These are phyloP conservation scores for Orthonevra nobilis DNA, from an alignment of 2,888 invertebrate genomes.

Conservation along the genomic window DNA sequence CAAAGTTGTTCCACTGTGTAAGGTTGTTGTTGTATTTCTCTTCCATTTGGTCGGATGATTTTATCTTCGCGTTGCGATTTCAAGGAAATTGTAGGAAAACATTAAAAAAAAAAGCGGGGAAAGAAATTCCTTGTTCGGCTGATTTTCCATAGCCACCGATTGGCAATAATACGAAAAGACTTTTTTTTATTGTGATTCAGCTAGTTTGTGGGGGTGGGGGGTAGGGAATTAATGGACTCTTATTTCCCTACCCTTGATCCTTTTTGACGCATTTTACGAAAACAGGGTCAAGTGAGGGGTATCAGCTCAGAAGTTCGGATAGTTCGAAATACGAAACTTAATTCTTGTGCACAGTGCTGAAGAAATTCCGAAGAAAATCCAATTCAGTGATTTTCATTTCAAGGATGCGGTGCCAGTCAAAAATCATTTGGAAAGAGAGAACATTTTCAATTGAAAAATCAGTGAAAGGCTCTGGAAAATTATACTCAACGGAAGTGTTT, in stretches of 20 bases:
- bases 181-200: background rate
- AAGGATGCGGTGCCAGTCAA: slow-evolving; percentile 1
- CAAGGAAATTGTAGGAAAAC: slow-evolving; percentile 7
- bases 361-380: slow-evolving; percentile 1
- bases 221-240: slow-evolving; percentile 49
- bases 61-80: slow-evolving; percentile 34
- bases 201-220: background rate
- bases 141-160: background rate
- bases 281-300: slow-evolving; percentile 44
- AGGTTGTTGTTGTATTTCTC: slow-evolving; percentile 10
- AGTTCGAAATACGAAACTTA: slow-evolving; percentile 3
- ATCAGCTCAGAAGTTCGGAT: background rate
- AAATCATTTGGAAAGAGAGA: too few species aligned
- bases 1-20: slow-evolving; percentile 44
- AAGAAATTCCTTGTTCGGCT: slow-evolving; percentile 14
- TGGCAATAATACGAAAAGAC: background rate
- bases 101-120: slow-evolving; percentile 13
- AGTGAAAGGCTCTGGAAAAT: too few species aligned
- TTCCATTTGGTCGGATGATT: background rate
- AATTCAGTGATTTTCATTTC: slow-evolving; percentile 27
- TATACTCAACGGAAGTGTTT: too few species aligned
- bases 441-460: too few species aligned
- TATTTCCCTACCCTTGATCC: slow-evolving; percentile 35
- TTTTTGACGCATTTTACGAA: slow-evolving; percentile 43
- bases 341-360: background rate